phyloP scores from a whole-genome alignment of 2,888 invertebrate species.

The Prenolepis imparis region DNA sequence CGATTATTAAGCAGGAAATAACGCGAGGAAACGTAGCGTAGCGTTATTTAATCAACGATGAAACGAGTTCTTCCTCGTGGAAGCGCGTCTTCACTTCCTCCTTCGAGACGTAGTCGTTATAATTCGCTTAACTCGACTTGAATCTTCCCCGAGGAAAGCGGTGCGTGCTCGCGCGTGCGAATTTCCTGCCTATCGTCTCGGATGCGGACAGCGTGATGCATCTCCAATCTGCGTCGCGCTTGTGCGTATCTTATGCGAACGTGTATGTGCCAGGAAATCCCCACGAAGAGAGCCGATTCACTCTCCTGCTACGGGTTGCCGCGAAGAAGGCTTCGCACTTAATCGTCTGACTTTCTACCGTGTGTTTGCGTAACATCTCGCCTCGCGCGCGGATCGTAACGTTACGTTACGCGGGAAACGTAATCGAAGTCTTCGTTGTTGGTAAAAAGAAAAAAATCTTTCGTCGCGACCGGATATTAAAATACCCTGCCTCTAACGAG shows the following conservation, averaged over 20 bases:
- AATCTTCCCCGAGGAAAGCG: conserved; percentile 56
- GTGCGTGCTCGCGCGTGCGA: conserved; percentile 55
- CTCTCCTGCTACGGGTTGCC: conserved; percentile 13
- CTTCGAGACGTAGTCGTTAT: conserved; percentile 38
- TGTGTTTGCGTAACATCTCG: conserved; percentile 59
- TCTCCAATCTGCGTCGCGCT: conserved; percentile 56
- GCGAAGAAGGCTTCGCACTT: conserved; percentile 32
- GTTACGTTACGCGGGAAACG: conserved; percentile 53
- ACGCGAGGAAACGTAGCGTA: conserved; percentile 23
- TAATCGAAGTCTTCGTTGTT: conserved; percentile 52
- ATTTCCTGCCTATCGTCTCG: conserved; percentile 57
- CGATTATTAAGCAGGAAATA: conserved; percentile 49
- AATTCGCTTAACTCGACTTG: conserved; percentile 61
- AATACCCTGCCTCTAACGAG: conserved; percentile 7
- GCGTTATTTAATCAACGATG: conserved; percentile 61
- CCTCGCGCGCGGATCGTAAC: conserved; percentile 50
- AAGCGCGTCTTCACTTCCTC: conserved; percentile 59
- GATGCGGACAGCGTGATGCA: conserved; percentile 13
- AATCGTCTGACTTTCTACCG: conserved; percentile 61
- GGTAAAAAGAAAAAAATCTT: conserved; percentile 35
- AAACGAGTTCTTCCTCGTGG: conserved; percentile 56
- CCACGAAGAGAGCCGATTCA: conserved; percentile 44
- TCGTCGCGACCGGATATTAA: conserved; percentile 60
- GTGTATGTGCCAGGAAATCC: conserved; percentile 44
- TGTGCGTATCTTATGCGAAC: background rate